A percentile compares a stretch with the other conserved stretches of the same genome.
Conservation (phyloP, 1,140 invertebrate species). For the Asobara japonica region DNA sequence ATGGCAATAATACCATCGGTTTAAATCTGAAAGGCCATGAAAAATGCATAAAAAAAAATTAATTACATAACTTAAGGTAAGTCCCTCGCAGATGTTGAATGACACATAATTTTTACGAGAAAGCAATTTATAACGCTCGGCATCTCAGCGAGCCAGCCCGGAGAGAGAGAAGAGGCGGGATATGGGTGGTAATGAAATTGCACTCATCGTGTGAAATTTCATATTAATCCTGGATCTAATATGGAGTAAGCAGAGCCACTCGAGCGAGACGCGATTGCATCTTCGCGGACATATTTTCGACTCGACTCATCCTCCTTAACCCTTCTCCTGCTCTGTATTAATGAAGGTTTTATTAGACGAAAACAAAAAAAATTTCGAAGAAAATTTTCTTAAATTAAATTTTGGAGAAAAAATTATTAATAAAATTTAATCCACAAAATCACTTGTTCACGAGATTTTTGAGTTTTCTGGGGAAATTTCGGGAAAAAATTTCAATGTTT, state of each 20-base stretch:
- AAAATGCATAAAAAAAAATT: no score
- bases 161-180: conserved; percentile 27
- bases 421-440: no score
- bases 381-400: no score
- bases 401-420: no score
- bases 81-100: neutral
- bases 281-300: neutral
- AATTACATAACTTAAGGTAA: no score
- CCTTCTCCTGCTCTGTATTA: neutral
- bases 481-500: no score
- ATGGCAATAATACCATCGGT: no score
- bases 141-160: neutral
- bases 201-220: conserved; percentile 64
- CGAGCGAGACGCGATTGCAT: conserved; percentile 44
- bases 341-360: no score
- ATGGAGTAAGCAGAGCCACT: conserved; percentile 49
- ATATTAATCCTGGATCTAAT: conserved; percentile 63
- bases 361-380: no score
- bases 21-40: no score
- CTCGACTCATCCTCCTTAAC: neutral
- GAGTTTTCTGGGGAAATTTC: no score
- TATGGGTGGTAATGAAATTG: conserved; percentile 60
- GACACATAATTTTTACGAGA: conserved; percentile 45
- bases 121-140: conserved; percentile 42
- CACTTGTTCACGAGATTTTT: no score